Conservation (phyloP, 2,797 vertebrate genomes). For the Chelmon rostratus region DNA sequence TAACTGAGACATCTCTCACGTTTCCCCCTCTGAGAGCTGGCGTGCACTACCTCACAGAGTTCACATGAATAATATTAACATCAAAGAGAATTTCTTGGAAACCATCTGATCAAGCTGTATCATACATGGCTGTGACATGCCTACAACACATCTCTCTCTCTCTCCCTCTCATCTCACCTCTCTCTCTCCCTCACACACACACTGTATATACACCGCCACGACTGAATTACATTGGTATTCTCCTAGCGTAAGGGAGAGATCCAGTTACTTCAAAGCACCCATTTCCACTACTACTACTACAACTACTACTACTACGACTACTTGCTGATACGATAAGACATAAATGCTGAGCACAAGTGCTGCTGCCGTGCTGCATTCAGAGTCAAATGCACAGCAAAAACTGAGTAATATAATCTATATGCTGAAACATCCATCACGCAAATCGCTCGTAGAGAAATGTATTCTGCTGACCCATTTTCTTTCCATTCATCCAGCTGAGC, state of each 20-base stretch:
- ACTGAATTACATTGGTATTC: constrained; percentile 77
- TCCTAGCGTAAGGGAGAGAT: constrained; percentile 62
- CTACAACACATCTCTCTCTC: constrained; percentile 54
- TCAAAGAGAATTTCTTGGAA: constrained; percentile 84
- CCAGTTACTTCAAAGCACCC: constrained; percentile 76
- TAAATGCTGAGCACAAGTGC: constrained; percentile 52
- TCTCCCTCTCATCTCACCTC: constrained; percentile 19
- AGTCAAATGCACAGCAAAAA: constrained; percentile 50
- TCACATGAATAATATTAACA: constrained; percentile 83
- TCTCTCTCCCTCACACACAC: constrained; percentile 30
- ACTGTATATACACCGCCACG: constrained; percentile 45
- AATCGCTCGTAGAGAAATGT: constrained; percentile 58
- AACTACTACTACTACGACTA: constrained; percentile 62
- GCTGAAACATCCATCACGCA: constrained; percentile 49
- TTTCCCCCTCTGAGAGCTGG: constrained; percentile 73
- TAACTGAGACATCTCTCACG: constrained; percentile 74
- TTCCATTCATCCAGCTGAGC: constrained; percentile 59
- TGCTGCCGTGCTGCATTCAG: constrained; percentile 48
- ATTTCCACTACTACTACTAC: constrained; percentile 74
- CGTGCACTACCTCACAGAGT: constrained; percentile 76
- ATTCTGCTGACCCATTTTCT: constrained; percentile 75
- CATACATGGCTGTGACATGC: constrained; percentile 76
- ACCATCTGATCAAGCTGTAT: constrained; percentile 84
- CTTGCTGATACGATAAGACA: constrained; percentile 58
- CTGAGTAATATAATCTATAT: constrained; percentile 39